Evolutionary conservation across 2,113 vertebrate genomes (phyloP).

Genomic region (Oryzias woworae): DNA sequence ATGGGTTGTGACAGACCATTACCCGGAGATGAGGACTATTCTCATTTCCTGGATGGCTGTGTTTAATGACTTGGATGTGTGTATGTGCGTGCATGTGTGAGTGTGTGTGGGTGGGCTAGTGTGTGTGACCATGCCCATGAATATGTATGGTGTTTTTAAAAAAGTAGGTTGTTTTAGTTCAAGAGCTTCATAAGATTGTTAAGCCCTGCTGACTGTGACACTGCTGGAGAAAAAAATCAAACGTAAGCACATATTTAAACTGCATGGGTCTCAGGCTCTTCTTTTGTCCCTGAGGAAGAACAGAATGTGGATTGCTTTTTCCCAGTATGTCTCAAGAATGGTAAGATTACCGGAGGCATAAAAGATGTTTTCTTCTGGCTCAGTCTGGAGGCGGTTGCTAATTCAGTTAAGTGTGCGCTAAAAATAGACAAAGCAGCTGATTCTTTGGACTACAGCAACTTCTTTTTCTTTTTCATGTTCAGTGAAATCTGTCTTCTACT

Average conservation of each 20-base stretch:
- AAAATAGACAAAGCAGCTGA: constrained; percentile 55
- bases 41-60: constrained; percentile 70
- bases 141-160: constrained; percentile 15
- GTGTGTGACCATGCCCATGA: constrained; percentile 2
- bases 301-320: constrained; percentile 3
- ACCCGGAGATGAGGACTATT: constrained; percentile 63
- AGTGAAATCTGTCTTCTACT: constrained; percentile 1
- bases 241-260: too few relatives aligned
- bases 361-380: constrained; percentile 20
- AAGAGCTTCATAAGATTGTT: constrained; percentile 36
- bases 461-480: not conserved
- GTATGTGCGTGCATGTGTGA: not conserved
- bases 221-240: not conserved
- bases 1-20: constrained; percentile 68
- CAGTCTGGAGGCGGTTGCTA: constrained; percentile 48
- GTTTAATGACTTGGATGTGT: constrained; percentile 30
- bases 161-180: constrained; percentile 22
- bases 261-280: too few relatives aligned
- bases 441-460: constrained; percentile 32
- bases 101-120: not conserved
- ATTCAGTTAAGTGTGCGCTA: constrained; percentile 39
- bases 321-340: not conserved
- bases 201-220: constrained; percentile 25
- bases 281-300: too few relatives aligned
- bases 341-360: constrained; percentile 23